These are phyloP conservation scores for Anguilla rostrata DNA, from an alignment of 2,113 vertebrate genomes.

Conservation along the genomic window DNA sequence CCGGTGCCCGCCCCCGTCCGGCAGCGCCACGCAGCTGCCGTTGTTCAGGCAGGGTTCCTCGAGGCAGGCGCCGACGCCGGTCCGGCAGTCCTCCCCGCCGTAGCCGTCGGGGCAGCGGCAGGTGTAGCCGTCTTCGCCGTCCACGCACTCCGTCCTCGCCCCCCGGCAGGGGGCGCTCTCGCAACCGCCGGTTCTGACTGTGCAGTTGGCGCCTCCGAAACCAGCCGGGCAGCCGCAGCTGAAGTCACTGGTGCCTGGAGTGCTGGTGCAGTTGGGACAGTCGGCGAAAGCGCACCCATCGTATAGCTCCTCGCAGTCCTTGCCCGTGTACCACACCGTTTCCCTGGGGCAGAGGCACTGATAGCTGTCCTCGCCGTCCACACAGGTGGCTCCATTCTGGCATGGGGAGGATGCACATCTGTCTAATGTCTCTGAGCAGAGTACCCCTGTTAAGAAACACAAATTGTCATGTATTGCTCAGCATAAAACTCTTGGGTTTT, in stretches of 20 bases:
- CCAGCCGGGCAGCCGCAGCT: conserved; percentile 67
- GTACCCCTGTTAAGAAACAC: conserved; percentile 54
- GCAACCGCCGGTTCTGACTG: conserved; percentile 58
- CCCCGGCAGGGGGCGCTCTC: conserved; percentile 68
- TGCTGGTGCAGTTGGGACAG: conserved; percentile 66
- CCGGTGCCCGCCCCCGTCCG: conserved; percentile 53
- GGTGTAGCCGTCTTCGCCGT: conserved; percentile 60
- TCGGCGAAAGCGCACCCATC: conserved; percentile 64
- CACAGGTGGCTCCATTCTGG: conserved; percentile 76
- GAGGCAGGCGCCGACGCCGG: conserved; percentile 63
- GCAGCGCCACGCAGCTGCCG: conserved; percentile 63
- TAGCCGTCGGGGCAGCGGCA: conserved; percentile 72
- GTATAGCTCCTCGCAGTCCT: conserved; percentile 71
- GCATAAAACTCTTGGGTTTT: no score
- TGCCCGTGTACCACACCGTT: conserved; percentile 67
- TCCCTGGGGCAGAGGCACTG: conserved; percentile 70
- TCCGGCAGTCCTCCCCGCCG: conserved; percentile 61
- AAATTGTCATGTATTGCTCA: not conserved
- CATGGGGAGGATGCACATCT: conserved; percentile 78
- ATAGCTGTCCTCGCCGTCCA: conserved; percentile 69
- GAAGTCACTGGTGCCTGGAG: conserved; percentile 59
- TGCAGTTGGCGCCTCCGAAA: conserved; percentile 61
- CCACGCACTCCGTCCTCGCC: conserved; percentile 62
- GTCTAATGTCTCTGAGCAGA: conserved; percentile 60
- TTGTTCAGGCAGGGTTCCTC: conserved; percentile 77